A percentile compares a stretch with the other conserved stretches of the same genome.
Evolutionary conservation across 2,113 vertebrate species (phyloP).

Genomic region (Corythornis madagascariensis): DNA sequence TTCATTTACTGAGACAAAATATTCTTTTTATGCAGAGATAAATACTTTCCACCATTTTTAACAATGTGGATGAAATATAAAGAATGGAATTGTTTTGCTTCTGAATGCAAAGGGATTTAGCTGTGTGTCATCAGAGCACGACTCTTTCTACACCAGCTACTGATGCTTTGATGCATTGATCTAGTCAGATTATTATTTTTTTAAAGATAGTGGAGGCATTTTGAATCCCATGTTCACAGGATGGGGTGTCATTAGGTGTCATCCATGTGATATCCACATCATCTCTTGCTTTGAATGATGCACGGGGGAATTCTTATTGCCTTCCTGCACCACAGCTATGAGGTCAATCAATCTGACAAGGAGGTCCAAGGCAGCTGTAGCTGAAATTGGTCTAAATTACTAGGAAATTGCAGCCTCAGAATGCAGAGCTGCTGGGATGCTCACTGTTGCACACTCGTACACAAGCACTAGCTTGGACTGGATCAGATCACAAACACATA

Average conservation of each 20-base stretch:
- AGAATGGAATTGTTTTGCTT: slow-evolving; percentile 44
- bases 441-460: background rate
- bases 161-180: background rate
- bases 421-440: background rate
- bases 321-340: background rate
- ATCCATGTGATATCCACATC: background rate
- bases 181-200: background rate
- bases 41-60: slow-evolving; percentile 38
- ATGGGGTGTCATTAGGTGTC: background rate
- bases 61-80: slow-evolving; percentile 49
- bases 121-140: background rate
- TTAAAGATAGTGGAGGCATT: background rate
- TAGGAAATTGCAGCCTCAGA: background rate
- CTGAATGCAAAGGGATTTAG: slow-evolving; percentile 1
- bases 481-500: background rate
- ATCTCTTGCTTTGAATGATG: background rate
- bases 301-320: background rate
- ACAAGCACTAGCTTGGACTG: background rate
- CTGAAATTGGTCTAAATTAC: background rate
- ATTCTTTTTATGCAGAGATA: slow-evolving; percentile 32
- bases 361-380: background rate
- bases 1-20: slow-evolving; percentile 56
- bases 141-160: background rate
- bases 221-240: background rate
- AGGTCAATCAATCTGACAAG: slow-evolving; percentile 20